Evolutionary conservation across 2,797 vertebrate genomes (phyloP), one percentile per base, ranked within the genome.

Genomic region (Sebastes minor): DNA sequence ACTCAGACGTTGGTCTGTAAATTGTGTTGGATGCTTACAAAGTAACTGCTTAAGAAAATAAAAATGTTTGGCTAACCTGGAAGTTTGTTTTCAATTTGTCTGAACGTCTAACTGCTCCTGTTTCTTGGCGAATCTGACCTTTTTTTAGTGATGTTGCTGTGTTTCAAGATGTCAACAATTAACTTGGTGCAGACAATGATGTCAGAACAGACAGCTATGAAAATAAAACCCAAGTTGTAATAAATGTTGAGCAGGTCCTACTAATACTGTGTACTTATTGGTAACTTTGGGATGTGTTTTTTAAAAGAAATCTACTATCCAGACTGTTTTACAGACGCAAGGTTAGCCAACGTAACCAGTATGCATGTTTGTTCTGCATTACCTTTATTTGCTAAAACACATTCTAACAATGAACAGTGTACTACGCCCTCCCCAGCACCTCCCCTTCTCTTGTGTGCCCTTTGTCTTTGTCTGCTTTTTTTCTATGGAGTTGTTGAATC

Each of bases 321-420:
- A 57, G 28, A 59, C 38, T 71, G n/a, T 55, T 80, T 73, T 49
- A 32, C 27, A 53, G 33, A 71, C 27, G 8, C 13, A 38, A 10
- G 4, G 16, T 66, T 77, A 62, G 49, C 23, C 55, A 52, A 6
- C 1, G 2, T 42, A n/a, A 59, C 6, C 25, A 13, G 16, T 60
- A 22, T 55, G 16, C 49, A 35, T 71, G 42, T 88, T 83, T 79
- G 93, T 89, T 93, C 92, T 95, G 92, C 85, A 94, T 96, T 96
- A 96, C 91, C 85, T 86, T 90, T 97, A 96, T 97, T 97, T 97
- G 95, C 94, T 69, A 78, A 96, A 97, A 96, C 95, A 92, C 84
- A 93, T 93, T 94, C 94, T 93, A 55, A 68, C 72, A 81, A 56
- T 60, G 23, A 60, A 32, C 23, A 63, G 13, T 70, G 28, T 20